phyloP scores from a whole-genome alignment of 2,113 vertebrate genomes.

The Dasyurus viverrinus region DNA sequence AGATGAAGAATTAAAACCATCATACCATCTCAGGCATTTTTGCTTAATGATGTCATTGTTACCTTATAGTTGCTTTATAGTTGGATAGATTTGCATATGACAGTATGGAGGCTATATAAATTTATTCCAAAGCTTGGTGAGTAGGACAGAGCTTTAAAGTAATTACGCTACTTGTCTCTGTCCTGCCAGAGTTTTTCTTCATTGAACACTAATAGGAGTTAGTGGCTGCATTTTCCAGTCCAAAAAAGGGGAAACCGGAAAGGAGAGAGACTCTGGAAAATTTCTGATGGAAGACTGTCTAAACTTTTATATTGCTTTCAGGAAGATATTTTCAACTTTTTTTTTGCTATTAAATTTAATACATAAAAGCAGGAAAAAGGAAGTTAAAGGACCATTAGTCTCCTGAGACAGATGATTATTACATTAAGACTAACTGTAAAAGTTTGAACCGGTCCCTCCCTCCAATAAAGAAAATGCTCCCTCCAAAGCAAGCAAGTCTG shows the following conservation, averaged over 20 bases:
- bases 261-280: conserved; percentile 52
- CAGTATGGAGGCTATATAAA: conserved; percentile 43
- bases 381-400: conserved; percentile 46
- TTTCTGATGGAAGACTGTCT: not conserved
- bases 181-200: conserved; percentile 38
- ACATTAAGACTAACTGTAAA: conserved; percentile 51
- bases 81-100: conserved; percentile 50
- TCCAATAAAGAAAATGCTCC: not conserved
- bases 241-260: not conserved
- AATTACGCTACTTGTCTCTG: conserved; percentile 33
- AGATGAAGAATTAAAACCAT: conserved; percentile 64
- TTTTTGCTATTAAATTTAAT: conserved; percentile 57
- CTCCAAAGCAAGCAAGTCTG: not conserved
- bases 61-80: conserved; percentile 53
- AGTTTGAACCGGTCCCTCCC: not conserved
- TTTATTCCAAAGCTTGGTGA: conserved; percentile 30
- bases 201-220: conserved; percentile 49
- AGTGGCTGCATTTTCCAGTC: conserved; percentile 52
- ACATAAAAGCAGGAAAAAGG: conserved; percentile 48
- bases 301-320: conserved; percentile 46
- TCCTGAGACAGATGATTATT: conserved; percentile 40
- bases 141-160: not conserved
- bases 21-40: conserved; percentile 46
- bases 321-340: conserved; percentile 61
- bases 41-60: conserved; percentile 43